A percentile compares a stretch with the other conserved stretches of the same genome.
Conservation (phyloP, 2,797 vertebrate species). For the Margarornis squamiger region DNA sequence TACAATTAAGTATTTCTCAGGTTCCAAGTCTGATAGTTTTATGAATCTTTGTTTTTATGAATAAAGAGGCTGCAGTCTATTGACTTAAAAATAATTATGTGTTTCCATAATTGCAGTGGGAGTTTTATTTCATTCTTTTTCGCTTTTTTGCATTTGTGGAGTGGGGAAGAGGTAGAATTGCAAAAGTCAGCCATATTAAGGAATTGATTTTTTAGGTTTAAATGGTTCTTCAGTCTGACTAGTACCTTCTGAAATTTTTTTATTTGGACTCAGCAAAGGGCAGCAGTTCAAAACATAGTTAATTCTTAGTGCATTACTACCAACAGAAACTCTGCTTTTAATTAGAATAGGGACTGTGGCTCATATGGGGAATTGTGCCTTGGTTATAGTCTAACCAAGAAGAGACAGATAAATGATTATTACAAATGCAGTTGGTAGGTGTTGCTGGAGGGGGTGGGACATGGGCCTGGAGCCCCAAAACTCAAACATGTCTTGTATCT, state of each 20-base stretch:
- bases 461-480: no score
- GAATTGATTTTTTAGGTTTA: neutral
- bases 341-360: neutral
- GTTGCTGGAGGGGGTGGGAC: neutral
- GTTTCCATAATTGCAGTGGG: neutral
- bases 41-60: neutral
- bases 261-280: neutral
- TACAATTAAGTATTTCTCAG: neutral
- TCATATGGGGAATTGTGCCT: neutral
- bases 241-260: neutral
- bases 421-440: neutral
- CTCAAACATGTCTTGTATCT: neutral
- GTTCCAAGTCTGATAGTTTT: neutral
- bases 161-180: neutral
- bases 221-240: neutral
- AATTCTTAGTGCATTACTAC: neutral
- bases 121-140: neutral
- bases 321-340: neutral
- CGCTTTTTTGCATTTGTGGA: neutral
- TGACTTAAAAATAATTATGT: neutral
- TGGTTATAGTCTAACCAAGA: neutral
- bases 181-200: neutral
- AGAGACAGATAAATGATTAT: neutral
- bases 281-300: neutral
- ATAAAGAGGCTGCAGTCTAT: neutral